Base-by-base conservation (phyloP, 2,888 invertebrate genomes). In the Busseola fusca region DNA sequence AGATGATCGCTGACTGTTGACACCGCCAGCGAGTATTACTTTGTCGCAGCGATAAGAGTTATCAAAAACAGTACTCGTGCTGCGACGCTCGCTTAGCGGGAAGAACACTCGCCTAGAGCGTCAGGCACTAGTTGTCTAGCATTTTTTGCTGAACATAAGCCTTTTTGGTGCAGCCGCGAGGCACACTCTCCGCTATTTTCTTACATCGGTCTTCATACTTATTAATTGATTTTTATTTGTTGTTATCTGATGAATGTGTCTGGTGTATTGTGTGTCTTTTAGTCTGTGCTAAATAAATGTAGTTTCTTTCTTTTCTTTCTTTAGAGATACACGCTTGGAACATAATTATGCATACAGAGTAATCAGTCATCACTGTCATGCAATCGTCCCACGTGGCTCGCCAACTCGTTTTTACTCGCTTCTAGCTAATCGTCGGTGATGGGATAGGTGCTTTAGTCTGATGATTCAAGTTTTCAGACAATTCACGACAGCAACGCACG, bases 381-480 rank as follows among this genome's bases (percentile, higher is more conserved):
- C 1, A 30, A 5, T 57, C 21, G 21, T 21, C 18, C 3, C 2
- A 30, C 30, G 30, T 56, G 10, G 56, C 57, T 57, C 21, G 6
- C 30, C 12, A 12, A 34, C 6, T 25, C n/a, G 10, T 12, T 59
- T 37, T n/a, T 16, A 59, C 18, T 25, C 1, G 18, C 18, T 40
- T 59, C 37, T 59, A 5, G 37, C 16, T 37, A 59, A 9, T 10
- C 10, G 16, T 10, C 18, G 0, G 5, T 7, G 7, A n/a, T 34
- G 10, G 25, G 2, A 3, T 10, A 59, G 40, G 6, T 40, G 25
- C 25, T 27, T 25, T 56, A 50, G 37, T 45, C 10, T 27, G 34
- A 79, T 57, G 66, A 74, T 67, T 21, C 60, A 74, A 64, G 57
- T 62, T 69, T 64, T n/a, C 59, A 56, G 50, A 73, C 42, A 65